Percentiles rank a stretch among this genome's conserved stretches.
Conservation (phyloP, 2,797 vertebrate genomes). For the Phoebastria nigripes region DNA sequence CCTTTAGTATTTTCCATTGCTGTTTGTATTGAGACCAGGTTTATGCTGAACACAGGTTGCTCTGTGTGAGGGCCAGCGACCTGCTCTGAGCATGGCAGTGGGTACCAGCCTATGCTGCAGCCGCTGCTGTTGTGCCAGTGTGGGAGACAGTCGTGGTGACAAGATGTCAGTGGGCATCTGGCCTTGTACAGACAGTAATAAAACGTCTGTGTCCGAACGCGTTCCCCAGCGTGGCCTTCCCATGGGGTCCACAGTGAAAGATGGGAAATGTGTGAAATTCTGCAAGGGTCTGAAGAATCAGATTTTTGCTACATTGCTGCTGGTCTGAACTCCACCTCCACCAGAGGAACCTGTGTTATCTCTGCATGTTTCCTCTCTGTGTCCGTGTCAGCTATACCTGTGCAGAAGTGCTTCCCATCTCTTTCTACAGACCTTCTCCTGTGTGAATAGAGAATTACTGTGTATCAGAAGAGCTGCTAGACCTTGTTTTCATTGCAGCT, state of each 20-base stretch:
- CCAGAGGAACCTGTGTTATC: background rate
- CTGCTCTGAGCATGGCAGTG: background rate
- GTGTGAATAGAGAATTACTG: background rate
- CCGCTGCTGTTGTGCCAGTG: rapidly evolving
- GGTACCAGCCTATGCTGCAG: background rate
- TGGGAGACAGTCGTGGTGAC: background rate
- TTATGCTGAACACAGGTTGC: background rate
- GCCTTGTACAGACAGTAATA: background rate
- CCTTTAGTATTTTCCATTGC: background rate
- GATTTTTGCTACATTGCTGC: background rate
- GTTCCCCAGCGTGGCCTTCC: background rate
- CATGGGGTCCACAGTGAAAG: background rate
- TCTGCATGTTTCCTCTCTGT: background rate
- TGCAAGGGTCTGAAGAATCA: background rate
- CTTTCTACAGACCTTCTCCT: background rate
- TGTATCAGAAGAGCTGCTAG: background rate
- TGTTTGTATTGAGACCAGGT: background rate
- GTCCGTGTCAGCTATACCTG: background rate
- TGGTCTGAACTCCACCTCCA: background rate
- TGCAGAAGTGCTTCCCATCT: background rate
- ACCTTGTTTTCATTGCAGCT: background rate
- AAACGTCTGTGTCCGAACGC: rapidly evolving
- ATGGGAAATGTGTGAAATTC: background rate
- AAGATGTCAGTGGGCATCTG: background rate
- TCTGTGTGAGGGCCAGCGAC: rapidly evolving